phyloP scores from a whole-genome alignment of 2,888 invertebrate species.

The Papilio protenor region DNA sequence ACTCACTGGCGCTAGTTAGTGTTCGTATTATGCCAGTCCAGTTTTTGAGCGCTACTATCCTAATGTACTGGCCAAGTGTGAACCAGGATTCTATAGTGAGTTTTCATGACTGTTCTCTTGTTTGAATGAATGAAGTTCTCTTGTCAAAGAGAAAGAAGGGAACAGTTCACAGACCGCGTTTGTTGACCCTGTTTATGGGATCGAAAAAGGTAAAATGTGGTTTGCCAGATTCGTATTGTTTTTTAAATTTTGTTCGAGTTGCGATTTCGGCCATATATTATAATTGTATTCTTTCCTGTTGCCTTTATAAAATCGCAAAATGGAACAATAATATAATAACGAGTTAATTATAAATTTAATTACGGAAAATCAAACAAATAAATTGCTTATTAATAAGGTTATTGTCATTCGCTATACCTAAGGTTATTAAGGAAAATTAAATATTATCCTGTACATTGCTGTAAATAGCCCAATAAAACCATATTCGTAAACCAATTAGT shows the following conservation, averaged over 20 bases:
- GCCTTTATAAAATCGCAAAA: neutral
- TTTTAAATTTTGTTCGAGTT: neutral
- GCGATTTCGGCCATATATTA: neutral
- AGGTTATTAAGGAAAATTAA: constrained; percentile 4
- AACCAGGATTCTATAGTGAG: neutral
- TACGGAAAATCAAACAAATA: constrained; percentile 3
- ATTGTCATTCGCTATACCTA: neutral
- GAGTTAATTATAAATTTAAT: neutral
- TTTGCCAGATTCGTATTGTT: neutral
- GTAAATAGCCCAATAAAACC: neutral
- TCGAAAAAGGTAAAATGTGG: neutral
- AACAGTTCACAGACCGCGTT: neutral
- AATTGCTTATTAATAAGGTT: neutral
- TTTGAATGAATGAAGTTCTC: too few species aligned
- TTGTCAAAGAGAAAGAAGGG: neutral
- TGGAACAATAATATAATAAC: neutral
- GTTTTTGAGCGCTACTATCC: too few species aligned
- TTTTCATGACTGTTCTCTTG: neutral
- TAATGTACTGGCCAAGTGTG: too few species aligned
- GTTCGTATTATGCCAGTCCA: too few species aligned
- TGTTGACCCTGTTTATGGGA: neutral
- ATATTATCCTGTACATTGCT: constrained; percentile 14
- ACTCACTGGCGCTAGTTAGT: too few species aligned
- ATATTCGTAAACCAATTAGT: neutral
- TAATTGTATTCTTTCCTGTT: neutral